These are phyloP conservation scores for Myopa testacea DNA, from an alignment of 2,888 invertebrate genomes.

Conservation along the genomic window DNA sequence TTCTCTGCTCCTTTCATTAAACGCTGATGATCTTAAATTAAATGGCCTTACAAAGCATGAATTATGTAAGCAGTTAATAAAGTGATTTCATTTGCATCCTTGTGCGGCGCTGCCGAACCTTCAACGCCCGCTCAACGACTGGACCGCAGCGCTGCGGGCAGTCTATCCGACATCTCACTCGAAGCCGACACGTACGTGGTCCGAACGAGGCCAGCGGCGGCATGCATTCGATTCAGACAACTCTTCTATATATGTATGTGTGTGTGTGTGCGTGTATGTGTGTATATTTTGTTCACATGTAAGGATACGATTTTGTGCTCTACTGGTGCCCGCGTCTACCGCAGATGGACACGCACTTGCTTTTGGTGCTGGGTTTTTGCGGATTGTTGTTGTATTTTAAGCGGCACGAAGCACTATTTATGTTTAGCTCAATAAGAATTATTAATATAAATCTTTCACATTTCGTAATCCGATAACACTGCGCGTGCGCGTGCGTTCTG, in stretches of 20 bases:
- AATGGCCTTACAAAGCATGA: conserved; percentile 62
- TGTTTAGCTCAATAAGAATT: conserved; percentile 62
- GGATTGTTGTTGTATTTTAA: conserved; percentile 60
- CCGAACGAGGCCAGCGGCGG: background rate
- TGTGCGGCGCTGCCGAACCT: conserved; percentile 28
- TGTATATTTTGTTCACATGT: background rate
- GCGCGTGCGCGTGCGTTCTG: conserved; percentile 55
- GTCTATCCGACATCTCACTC: conserved; percentile 41
- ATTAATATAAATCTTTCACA: conserved; percentile 64
- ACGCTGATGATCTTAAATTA: conserved; percentile 62
- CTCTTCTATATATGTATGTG: too few relatives aligned
- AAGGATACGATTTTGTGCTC: background rate
- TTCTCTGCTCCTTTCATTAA: conserved; percentile 60
- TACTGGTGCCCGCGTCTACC: conserved; percentile 1
- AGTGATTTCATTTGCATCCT: conserved; percentile 64
- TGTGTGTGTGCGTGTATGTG: too few relatives aligned
- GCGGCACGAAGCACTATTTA: conserved; percentile 52
- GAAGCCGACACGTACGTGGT: conserved; percentile 15
- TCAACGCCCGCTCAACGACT: background rate
- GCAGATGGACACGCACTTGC: conserved; percentile 23
- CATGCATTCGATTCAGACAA: too few relatives aligned
- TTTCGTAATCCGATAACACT: conserved; percentile 57
- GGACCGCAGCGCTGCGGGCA: conserved; percentile 31
- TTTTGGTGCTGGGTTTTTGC: conserved; percentile 41
- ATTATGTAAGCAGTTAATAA: conserved; percentile 66